phyloP scores from a whole-genome alignment of 2,797 vertebrate species.

The Saxicola maurus region DNA sequence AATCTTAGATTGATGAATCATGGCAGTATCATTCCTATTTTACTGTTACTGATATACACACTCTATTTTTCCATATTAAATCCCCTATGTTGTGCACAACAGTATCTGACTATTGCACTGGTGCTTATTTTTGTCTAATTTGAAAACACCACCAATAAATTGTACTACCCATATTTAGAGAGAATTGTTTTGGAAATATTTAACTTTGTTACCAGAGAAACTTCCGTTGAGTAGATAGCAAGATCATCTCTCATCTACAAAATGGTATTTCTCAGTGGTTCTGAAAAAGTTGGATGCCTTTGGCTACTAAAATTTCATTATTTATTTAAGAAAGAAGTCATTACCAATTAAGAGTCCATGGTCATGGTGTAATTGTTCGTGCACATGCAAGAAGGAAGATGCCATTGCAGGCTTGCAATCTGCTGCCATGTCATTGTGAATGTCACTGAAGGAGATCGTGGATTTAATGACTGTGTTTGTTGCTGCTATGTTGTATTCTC shows the following conservation, averaged over 20 bases:
- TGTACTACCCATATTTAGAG: not conserved
- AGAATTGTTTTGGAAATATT: slow-evolving; percentile 59
- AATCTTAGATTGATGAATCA: not conserved
- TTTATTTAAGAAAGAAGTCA: slow-evolving; percentile 17
- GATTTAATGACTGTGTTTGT: slow-evolving; percentile 29
- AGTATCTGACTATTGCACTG: not conserved
- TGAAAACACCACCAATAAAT: slow-evolving; percentile 36
- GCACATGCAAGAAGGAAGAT: not conserved
- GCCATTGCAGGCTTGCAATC: not conserved
- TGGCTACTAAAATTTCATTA: slow-evolving; percentile 29
- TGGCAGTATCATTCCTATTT: not conserved
- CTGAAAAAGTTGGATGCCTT: not conserved
- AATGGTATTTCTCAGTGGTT: not conserved
- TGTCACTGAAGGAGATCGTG: not conserved
- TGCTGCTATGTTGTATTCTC: slow-evolving; percentile 9
- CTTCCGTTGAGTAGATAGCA: not conserved
- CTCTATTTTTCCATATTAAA: not conserved
- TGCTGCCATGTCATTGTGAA: slow-evolving; percentile 22
- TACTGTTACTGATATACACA: not conserved
- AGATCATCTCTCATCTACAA: not conserved
- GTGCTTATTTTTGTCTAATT: slow-evolving; percentile 37
- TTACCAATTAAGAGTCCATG: not conserved
- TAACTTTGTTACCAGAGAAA: slow-evolving; percentile 64
- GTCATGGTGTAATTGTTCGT: rapidly evolving
- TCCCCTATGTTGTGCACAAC: not conserved